Base-by-base conservation (phyloP, 2,888 invertebrate species). In the Nebria brevicollis region DNA sequence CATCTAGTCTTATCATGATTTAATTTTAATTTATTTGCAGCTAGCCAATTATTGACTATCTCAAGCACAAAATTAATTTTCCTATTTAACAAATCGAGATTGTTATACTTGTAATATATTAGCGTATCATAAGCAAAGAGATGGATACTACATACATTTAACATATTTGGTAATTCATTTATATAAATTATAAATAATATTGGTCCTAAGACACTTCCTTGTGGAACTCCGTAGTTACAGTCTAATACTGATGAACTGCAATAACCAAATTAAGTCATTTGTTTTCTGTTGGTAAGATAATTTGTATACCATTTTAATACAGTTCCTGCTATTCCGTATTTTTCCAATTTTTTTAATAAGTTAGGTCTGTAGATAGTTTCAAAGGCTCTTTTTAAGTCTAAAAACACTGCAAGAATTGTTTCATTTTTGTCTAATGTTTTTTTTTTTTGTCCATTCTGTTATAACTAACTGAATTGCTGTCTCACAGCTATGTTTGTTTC, bases 321-420 rank as follows among this genome's bases (percentile, higher is more conserved):
- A 20, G 20, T 20, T 20, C 20, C 20, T 20, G 20, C 20, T 20
- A 20, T 20, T 20, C 20, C 20, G 20, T 20, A 20, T 20, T 20
- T 20, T 20, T 20, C 20, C 20, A 20, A 20, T 20, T 20, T 20
- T 20, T 20, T 20, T 20, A 20, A 20, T 72, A 83, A 41, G 15
- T 72, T 79, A 15, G 78, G 15, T 65, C 77, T 77, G 43, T 84
- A 75, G 1, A 83, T 66, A 43, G 81, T 75, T 73, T 83, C 83
- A 75, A 81, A 83, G 3, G 83, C 82, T 54, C 84, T 72, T 77
- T 75, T 83, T 65, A 83, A 20, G 64, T 84, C 83, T 65, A 84
- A 72, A 70, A 84, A 84, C 1, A 83, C 66, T 8, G 77, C 81
- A 15, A 82, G 64, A 26, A 82, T 79, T 34, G 75, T 66, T 15